Percentiles rank a stretch among this genome's conserved stretches.
Conservation (phyloP, 2,797 vertebrate species). For the Ispidina lecontei region DNA sequence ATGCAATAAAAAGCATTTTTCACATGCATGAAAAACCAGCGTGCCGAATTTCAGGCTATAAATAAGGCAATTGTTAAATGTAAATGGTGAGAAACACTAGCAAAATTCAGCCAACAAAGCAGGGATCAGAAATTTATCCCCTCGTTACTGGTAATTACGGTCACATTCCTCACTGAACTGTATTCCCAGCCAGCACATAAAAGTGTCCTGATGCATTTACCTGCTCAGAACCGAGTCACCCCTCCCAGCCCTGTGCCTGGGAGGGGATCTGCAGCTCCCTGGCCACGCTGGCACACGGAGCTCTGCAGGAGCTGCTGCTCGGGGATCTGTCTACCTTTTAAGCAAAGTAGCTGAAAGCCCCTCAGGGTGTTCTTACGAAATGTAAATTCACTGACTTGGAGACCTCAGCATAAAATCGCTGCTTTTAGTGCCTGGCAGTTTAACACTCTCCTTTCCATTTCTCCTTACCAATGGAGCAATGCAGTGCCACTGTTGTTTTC, state of each 20-base stretch:
- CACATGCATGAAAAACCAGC: slow-evolving; percentile 30
- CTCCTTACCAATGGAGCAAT: no score
- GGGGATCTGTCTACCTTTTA: slow-evolving; percentile 70
- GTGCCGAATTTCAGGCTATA: slow-evolving; percentile 51
- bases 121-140: slow-evolving; percentile 63
- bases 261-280: neutral
- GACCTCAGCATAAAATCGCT: slow-evolving; percentile 64
- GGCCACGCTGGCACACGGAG: slow-evolving; percentile 17
- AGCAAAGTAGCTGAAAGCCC: slow-evolving; percentile 67
- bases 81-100: slow-evolving; percentile 54
- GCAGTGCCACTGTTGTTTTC: neutral
- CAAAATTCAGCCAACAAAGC: slow-evolving; percentile 60
- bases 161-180: slow-evolving; percentile 59
- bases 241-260: slow-evolving; percentile 2
- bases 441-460: slow-evolving; percentile 58
- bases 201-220: slow-evolving; percentile 63
- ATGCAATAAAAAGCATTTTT: slow-evolving; percentile 55
- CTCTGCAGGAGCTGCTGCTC: slow-evolving; percentile 38
- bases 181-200: slow-evolving; percentile 64
- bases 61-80: slow-evolving; percentile 67
- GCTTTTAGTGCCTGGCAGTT: slow-evolving; percentile 52
- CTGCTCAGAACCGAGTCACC: slow-evolving; percentile 48
- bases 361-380: slow-evolving; percentile 70
- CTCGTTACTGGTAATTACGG: slow-evolving; percentile 73
- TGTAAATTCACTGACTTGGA: slow-evolving; percentile 74